Evolutionary conservation across 1,140 invertebrate genomes (phyloP), one percentile per base, ranked within the genome.

Genomic region (Hyles vespertilio): DNA sequence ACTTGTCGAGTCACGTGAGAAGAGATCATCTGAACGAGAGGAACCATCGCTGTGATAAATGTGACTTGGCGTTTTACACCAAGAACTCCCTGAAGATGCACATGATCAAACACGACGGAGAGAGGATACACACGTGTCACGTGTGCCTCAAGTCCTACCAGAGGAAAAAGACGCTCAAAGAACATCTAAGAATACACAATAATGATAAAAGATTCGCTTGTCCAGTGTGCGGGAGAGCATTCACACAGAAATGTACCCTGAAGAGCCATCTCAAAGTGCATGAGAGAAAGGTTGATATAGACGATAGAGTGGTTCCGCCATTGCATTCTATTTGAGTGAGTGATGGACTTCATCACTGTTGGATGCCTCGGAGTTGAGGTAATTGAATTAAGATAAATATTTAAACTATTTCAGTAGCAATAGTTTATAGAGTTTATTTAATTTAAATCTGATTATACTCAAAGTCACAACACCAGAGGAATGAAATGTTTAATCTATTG

Each of bases 171-270:
- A 89, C 92, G 22, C 62, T 93, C 3, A 89, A 90, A 34, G 91
- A 92, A 69, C 94, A 95, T 70, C 91, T 93, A 81, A 72, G 93
- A 5, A 93, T 93, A 47, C 93, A 94, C 70, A 93, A 92, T 5
- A 92, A 95, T 45, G 94, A 95, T 72, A 92, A 92, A 48, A 92
- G 94, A 3, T 95, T 94, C 77, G 81, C 91, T 10, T 95, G 94
- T 76, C 89, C 90, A 3, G 84, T 93, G 2, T 95, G 94, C 72
- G 90, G 91, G 8, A 90, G 93, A 40, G 88, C 91, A 0, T 95
- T 95, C 69, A 91, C 92, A 9, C 89, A 90, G 56, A 89, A 92
- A 71, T 84, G 89, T 34, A 90, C 87, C 2, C 65, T 91, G 7
- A 91, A 89, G 51, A 84, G 84, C 0, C 90, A 91, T 64, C 74